Percentiles rank a stretch among this genome's conserved stretches.
Conservation (phyloP, 2,888 invertebrate genomes). For the Sinotaia quadrata region DNA sequence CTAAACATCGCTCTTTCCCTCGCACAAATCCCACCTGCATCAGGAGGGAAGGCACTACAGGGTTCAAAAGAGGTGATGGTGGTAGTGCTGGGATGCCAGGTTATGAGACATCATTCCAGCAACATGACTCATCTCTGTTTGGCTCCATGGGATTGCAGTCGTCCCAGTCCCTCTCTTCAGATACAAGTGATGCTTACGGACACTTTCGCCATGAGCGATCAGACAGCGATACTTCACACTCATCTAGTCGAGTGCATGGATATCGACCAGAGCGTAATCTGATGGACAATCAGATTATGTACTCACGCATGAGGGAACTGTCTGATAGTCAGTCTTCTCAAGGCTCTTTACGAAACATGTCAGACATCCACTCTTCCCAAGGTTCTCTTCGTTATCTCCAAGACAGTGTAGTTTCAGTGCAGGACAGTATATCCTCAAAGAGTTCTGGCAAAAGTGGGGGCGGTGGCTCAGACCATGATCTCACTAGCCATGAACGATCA, state of each 20-base stretch:
- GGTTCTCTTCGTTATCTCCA: conserved; percentile 65
- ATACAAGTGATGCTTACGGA: conserved; percentile 43
- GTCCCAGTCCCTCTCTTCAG: conserved; percentile 46
- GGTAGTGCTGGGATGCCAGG: conserved; percentile 31
- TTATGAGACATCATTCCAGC: conserved; percentile 31
- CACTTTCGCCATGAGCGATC: conserved; percentile 63
- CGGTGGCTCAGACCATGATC: conserved; percentile 26
- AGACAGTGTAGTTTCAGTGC: conserved; percentile 58
- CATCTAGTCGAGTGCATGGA: conserved; percentile 2
- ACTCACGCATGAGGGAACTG: conserved; percentile 51
- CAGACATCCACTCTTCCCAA: conserved; percentile 67
- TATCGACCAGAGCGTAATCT: conserved; percentile 18
- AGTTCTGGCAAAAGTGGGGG: conserved; percentile 44
- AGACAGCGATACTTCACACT: conserved; percentile 70
- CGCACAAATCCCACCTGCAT: conserved; percentile 69
- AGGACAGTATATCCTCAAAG: conserved; percentile 56
- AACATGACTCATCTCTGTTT: conserved; percentile 30
- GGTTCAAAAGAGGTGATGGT: conserved; percentile 36
- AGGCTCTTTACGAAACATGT: conserved; percentile 74
- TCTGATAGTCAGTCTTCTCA: conserved; percentile 74
- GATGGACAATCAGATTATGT: conserved; percentile 50
- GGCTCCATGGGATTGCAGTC: conserved; percentile 53
- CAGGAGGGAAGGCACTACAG: conserved; percentile 18
- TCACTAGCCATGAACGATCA: conserved; percentile 5
- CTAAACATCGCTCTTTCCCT: conserved; percentile 68